A percentile compares a stretch with the other conserved stretches of the same genome.
Conservation (phyloP, 2,113 vertebrate genomes). For the Hypanus sabinus region DNA sequence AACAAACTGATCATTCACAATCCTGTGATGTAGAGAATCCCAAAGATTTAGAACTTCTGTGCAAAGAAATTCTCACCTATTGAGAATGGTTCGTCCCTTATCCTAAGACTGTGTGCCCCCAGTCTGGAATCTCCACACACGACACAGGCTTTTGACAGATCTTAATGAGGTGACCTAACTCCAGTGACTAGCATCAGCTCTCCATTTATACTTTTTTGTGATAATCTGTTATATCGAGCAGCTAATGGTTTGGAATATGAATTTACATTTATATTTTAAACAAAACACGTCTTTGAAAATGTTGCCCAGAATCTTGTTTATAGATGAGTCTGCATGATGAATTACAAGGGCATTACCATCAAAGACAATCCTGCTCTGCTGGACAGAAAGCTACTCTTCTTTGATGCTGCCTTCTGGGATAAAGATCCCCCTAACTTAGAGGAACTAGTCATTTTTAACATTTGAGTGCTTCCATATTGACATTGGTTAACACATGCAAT, state of each 20-base stretch:
- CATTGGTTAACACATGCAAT: background rate
- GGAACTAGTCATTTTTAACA: background rate
- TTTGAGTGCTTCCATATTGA: background rate
- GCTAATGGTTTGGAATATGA: background rate
- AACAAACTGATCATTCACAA: no score
- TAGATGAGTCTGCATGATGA: background rate
- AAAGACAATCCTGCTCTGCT: background rate
- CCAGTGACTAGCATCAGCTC: no score
- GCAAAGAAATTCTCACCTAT: no score
- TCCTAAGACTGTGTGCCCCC: no score
- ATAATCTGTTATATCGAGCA: background rate
- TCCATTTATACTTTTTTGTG: background rate
- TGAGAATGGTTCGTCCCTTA: no score
- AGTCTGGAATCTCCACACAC: no score
- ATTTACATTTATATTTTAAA: background rate
- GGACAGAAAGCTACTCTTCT: background rate
- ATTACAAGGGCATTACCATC: background rate
- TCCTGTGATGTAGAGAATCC: no score
- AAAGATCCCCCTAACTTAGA: background rate
- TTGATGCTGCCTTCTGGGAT: background rate
- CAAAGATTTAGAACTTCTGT: no score
- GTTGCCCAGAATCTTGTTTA: background rate
- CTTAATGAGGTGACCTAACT: no score
- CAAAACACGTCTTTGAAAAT: background rate
- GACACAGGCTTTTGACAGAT: no score